A percentile compares a stretch with the other conserved stretches of the same genome.
phyloP scores from a whole-genome alignment of 2,797 vertebrate genomes.

The Arrhamphus sclerolepis region DNA sequence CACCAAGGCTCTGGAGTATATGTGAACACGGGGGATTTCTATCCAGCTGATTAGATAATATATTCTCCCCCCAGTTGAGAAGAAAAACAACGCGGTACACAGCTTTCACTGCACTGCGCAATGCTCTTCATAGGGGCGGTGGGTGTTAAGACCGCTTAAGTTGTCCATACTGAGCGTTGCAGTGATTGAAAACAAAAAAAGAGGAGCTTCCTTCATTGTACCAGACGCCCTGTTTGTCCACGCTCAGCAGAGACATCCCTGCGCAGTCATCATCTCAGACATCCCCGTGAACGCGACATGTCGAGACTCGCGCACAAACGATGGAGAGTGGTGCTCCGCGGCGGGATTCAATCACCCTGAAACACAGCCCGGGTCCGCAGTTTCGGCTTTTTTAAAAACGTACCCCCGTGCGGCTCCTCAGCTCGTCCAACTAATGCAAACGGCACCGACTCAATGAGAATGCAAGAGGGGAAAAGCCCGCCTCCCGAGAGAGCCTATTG shows the following conservation, averaged over 20 bases:
- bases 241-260: conserved; percentile 65
- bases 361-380: conserved; percentile 20
- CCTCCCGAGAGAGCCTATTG: conserved; percentile 60
- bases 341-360: conserved; percentile 8
- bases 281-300: conserved; percentile 45
- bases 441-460: conserved; percentile 70
- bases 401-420: conserved; percentile 34
- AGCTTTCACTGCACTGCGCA: conserved; percentile 83
- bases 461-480: conserved; percentile 44
- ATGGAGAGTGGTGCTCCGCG: conserved; percentile 12
- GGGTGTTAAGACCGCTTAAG: conserved; percentile 25
- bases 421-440: conserved; percentile 68
- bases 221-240: conserved; percentile 72
- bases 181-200: conserved; percentile 58
- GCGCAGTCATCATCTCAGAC: conserved; percentile 58
- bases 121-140: conserved; percentile 55
- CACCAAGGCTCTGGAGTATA: conserved; percentile 27
- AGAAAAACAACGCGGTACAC: conserved; percentile 54
- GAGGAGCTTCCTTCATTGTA: conserved; percentile 56
- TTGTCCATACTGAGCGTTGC: conserved; percentile 40
- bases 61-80: conserved; percentile 50
- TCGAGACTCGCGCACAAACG: conserved; percentile 27
- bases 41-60: conserved; percentile 57
- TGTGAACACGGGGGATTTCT: conserved; percentile 24
- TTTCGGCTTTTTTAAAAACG: conserved; percentile 3